Conservation (phyloP, 2,888 invertebrate genomes). For the Drosophila villosipedis region DNA sequence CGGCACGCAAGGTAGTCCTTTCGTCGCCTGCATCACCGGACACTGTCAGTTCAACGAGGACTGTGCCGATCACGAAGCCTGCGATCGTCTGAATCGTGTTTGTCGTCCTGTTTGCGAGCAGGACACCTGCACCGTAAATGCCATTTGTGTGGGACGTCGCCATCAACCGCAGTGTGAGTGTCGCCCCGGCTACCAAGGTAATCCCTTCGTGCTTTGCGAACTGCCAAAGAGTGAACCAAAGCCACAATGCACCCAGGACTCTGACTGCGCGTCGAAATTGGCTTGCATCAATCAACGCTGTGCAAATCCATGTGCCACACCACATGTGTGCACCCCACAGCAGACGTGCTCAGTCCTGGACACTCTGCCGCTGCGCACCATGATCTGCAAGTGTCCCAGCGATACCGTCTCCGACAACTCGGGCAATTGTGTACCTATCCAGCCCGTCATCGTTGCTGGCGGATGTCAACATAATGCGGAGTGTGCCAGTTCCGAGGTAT, state of each 20-base stretch:
- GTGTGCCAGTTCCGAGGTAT: conserved; percentile 91
- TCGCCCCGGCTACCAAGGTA: conserved; percentile 90
- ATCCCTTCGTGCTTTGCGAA: conserved; percentile 90
- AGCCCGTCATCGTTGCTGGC: conserved; percentile 85
- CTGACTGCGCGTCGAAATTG: conserved; percentile 90
- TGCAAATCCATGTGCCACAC: conserved; percentile 90
- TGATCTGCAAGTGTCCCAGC: conserved; percentile 94
- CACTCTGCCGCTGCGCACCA: conserved; percentile 91
- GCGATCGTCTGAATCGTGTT: conserved; percentile 92
- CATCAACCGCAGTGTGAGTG: conserved; percentile 93
- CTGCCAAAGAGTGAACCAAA: conserved; percentile 85
- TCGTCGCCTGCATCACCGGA: conserved; percentile 92
- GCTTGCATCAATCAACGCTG: conserved; percentile 92
- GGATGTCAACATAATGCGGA: conserved; percentile 91
- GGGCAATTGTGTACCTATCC: conserved; percentile 89
- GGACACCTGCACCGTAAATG: conserved; percentile 92
- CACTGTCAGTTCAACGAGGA: conserved; percentile 95
- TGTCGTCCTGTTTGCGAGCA: conserved; percentile 93
- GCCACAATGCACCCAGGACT: conserved; percentile 90
- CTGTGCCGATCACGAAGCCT: conserved; percentile 93
- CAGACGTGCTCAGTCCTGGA: conserved; percentile 93
- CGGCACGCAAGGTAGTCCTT: conserved; percentile 94
- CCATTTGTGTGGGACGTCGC: conserved; percentile 90
- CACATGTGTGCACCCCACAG: conserved; percentile 90
- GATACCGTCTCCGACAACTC: conserved; percentile 91